A percentile compares a stretch with the other conserved stretches of the same genome.
Conservation (phyloP, 1,140 invertebrate genomes). For the Lordiphosa stackelbergi region DNA sequence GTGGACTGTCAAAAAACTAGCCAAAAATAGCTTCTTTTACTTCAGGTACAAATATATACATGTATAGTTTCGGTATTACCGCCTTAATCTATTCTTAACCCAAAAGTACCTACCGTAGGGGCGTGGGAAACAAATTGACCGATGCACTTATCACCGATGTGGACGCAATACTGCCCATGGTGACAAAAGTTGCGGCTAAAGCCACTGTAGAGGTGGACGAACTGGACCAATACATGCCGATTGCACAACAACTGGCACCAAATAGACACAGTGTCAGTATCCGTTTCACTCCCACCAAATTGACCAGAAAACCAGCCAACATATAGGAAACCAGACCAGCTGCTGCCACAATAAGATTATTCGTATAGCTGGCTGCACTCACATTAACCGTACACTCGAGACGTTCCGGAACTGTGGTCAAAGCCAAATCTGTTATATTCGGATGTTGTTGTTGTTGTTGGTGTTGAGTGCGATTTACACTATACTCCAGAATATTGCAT, state of each 20-base stretch:
- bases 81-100: too few relatives aligned
- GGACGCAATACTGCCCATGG: constrained; percentile 65
- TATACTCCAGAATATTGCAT: constrained; percentile 55
- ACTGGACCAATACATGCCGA: constrained; percentile 78
- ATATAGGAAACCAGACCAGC: constrained; percentile 78
- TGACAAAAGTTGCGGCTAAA: constrained; percentile 59
- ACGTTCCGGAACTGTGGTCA: not conserved
- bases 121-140: constrained; percentile 68
- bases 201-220: constrained; percentile 60
- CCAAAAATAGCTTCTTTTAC: too few relatives aligned
- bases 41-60: too few relatives aligned
- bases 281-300: constrained; percentile 78
- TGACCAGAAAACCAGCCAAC: constrained; percentile 77
- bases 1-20: too few relatives aligned
- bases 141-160: constrained; percentile 71
- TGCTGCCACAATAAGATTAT: constrained; percentile 78
- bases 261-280: constrained; percentile 77
- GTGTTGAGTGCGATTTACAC: constrained; percentile 44
- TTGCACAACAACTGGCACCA: constrained; percentile 65
- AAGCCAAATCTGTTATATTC: constrained; percentile 8
- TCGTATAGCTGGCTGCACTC: constrained; percentile 77
- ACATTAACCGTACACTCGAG: constrained; percentile 50
- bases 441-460: constrained; percentile 11
- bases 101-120: constrained; percentile 46
- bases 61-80: too few relatives aligned